These are phyloP conservation scores for Barnardius zonarius DNA, from an alignment of 2,113 vertebrate species.

Conservation along the genomic window DNA sequence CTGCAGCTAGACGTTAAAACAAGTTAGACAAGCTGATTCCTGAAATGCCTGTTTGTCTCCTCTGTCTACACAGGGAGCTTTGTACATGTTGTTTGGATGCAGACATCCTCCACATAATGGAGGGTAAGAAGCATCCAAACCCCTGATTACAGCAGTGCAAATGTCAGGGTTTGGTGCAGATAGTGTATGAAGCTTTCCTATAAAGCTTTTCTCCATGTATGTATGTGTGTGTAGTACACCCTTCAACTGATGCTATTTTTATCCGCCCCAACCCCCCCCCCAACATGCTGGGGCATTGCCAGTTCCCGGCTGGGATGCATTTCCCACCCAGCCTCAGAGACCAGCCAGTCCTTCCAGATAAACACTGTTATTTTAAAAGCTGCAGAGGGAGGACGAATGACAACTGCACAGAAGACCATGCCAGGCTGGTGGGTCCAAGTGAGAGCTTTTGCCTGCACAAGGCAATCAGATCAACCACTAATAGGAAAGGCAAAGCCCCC, in stretches of 20 bases:
- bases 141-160: background rate
- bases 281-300: background rate
- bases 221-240: background rate
- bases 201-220: background rate
- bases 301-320: background rate
- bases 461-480: background rate
- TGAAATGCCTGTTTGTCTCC: background rate
- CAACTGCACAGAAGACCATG: background rate
- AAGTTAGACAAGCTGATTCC: constrained; percentile 1
- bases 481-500: background rate
- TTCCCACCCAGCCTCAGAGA: background rate
- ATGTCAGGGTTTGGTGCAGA: background rate
- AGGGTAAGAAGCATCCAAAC: background rate
- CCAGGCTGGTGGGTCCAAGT: background rate
- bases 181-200: background rate
- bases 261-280: background rate
- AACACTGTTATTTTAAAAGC: background rate
- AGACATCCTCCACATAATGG: background rate
- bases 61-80: background rate
- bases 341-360: background rate
- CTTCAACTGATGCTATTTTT: background rate
- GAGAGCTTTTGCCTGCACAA: background rate
- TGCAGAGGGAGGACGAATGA: background rate
- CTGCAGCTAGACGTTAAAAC: constrained; percentile 26
- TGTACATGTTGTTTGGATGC: background rate